Percentiles rank a stretch among this genome's conserved stretches.
These are phyloP conservation scores for Agrotis clavis DNA, from an alignment of 2,888 invertebrate genomes.

Conservation along the genomic window DNA sequence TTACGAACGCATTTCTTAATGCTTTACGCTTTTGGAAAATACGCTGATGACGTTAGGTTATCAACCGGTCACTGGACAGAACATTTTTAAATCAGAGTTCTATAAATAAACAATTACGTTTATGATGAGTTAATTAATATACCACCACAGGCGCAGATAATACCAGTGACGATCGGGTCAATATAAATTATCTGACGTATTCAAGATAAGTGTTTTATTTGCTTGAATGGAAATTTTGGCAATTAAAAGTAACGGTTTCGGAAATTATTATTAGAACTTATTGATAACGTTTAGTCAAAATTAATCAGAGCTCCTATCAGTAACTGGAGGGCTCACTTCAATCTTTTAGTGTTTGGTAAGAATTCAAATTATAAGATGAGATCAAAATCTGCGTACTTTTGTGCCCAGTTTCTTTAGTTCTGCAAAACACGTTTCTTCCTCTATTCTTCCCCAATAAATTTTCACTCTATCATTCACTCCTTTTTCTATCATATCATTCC, in stretches of 20 bases:
- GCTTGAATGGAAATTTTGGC: not conserved
- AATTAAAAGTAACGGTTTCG: not conserved
- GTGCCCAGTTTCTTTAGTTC: not conserved
- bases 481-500: not conserved
- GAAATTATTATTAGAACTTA: no score
- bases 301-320: not conserved
- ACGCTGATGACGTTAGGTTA: no score
- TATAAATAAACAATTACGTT: slow-evolving; percentile 16
- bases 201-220: slow-evolving; percentile 12
- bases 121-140: slow-evolving; percentile 32
- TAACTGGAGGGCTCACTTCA: not conserved
- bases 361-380: not conserved
- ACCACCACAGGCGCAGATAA: slow-evolving; percentile 17
- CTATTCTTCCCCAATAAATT: not conserved
- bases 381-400: not conserved
- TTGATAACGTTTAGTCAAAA: not conserved
- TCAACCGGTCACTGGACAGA: not conserved
- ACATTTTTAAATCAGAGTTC: slow-evolving; percentile 24
- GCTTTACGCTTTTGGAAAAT: no score
- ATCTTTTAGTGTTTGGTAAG: not conserved
- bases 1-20: no score
- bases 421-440: not conserved
- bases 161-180: slow-evolving; percentile 25
- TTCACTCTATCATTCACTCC: not conserved
- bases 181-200: slow-evolving; percentile 27